phyloP scores from a whole-genome alignment of 1,140 invertebrate species.

The Apocrypta bakeri region DNA sequence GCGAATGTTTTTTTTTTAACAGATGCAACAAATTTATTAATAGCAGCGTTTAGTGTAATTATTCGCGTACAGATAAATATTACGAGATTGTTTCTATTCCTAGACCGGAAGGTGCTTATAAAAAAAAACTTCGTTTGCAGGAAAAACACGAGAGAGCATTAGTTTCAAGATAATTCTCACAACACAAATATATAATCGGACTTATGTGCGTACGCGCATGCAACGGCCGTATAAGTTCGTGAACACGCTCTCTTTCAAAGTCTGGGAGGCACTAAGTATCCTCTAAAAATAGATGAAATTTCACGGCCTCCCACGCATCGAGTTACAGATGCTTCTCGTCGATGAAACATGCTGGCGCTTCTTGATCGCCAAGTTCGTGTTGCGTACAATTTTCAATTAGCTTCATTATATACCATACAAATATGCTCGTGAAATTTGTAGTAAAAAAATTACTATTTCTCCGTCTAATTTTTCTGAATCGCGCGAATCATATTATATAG shows the following conservation, averaged over 20 bases:
- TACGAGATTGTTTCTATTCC: neutral
- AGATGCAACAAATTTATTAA: no score
- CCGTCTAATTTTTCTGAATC: no score
- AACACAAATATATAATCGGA: neutral
- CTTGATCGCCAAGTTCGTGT: neutral
- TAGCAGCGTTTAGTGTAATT: no score
- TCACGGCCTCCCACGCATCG: constrained; percentile 61
- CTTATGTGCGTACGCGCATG: neutral
- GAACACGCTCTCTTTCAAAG: neutral
- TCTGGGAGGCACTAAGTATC: constrained; percentile 7
- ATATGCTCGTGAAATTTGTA: no score
- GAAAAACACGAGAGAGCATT: neutral
- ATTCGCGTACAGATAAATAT: no score
- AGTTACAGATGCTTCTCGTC: constrained; percentile 55
- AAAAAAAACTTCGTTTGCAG: no score
- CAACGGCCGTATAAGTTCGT: neutral
- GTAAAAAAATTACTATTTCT: no score
- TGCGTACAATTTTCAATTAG: neutral
- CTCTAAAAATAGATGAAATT: constrained; percentile 63
- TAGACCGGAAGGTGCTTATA: no score
- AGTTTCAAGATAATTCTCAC: neutral
- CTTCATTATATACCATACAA: no score
- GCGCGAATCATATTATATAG: no score
- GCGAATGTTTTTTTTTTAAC: no score
- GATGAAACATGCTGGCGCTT: neutral